Evolutionary conservation across 1,140 invertebrate species (phyloP), one percentile per base, ranked within the genome.

Genomic region (Solenopsis fugax): DNA sequence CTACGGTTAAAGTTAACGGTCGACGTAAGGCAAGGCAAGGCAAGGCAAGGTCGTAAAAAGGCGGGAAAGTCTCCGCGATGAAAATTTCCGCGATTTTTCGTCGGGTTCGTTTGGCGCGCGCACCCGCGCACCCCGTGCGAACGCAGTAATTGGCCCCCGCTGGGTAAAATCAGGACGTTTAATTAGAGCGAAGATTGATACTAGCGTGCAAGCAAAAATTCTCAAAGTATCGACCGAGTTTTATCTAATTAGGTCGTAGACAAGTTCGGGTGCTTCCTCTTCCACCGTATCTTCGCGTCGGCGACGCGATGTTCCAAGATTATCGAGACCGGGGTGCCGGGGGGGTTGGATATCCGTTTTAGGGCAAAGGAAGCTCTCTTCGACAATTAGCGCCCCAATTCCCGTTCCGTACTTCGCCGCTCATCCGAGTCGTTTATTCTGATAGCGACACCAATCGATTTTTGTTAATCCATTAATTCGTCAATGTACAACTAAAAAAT

Each of bases 121-220:
- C 41, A 2, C 5, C 37, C 37, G 37, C 37, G 2, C 37, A 7
- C 7, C 29, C 41, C 54, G 69, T 10, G 77, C 29, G 77, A 80
- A 69, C 48, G 60, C 3, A 3, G 54, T 73, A 82, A 82, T 82
- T 84, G 72, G 80, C 24, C 69, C 29, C 34, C 24, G 29, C 80
- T 50, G 54, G 29, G 29, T 62, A 60, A 84, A 50, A 84, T 84
- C 34, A 41, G 54, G 54, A 62, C 41, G 80, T 64, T 75, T 84
- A 84, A 84, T 84, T 84, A 75, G 80, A 62, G 34, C 54, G 80
- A 41, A 73, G 69, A 84, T 84, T 84, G 80, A 75, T 75, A 82
- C 78, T 29, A 34, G 52, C 67, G 50, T 81, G 54, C 69, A 4
- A 56, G 80, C 54, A 84, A 84, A 84, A 84, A 84, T 73, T 84